Evolutionary conservation across 2,888 invertebrate species (phyloP), one percentile per base, ranked within the genome.

Genomic region (Ennomos quercinarius): DNA sequence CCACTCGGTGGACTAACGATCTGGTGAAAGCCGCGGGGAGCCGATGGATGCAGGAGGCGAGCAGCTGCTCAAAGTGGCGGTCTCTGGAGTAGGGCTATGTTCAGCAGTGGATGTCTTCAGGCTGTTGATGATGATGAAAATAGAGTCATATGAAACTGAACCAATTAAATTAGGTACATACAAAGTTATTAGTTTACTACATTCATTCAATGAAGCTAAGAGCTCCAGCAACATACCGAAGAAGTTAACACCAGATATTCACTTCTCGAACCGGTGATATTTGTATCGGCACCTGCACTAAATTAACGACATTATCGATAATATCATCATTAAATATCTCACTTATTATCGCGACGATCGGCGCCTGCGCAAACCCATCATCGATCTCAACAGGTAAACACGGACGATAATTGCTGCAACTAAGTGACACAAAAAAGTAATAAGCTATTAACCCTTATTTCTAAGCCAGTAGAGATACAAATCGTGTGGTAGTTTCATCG

Each of bases 341-440:
- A 66, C 54, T 60, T 64, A 58, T 69, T 70, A 75, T 70, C 71
- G 64, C 71, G 64, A 61, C 65, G 34, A 66, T 70, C 75, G 74
- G 76, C 81, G 83, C 76, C 76, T 64, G 77, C 77, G 80, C 83
- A 80, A 73, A 42, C 48, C 56, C 6, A 63, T 78, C 77, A 83
- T 84, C 73, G 74, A 82, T 83, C 76, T 72, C 72, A 64, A 69
- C 77, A 79, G 77, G 80, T 79, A 80, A 80, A 78, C 66, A 66
- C 66, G 56, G 53, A 70, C 71, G 73, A 71, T 72, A 81, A 83
- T 81, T 79, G 75, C 73, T 74, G 72, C 74, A 72, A 70, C 70
- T 75, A 74, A 72, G 61, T 64, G 67, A 72, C 71, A 67, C 64
- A 57, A 66, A 55, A 3, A 65, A 27, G 4, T 6, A 36, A 6